These are phyloP conservation scores for Australoheros scitulus DNA, from an alignment of 2,113 vertebrate genomes.

Conservation along the genomic window DNA sequence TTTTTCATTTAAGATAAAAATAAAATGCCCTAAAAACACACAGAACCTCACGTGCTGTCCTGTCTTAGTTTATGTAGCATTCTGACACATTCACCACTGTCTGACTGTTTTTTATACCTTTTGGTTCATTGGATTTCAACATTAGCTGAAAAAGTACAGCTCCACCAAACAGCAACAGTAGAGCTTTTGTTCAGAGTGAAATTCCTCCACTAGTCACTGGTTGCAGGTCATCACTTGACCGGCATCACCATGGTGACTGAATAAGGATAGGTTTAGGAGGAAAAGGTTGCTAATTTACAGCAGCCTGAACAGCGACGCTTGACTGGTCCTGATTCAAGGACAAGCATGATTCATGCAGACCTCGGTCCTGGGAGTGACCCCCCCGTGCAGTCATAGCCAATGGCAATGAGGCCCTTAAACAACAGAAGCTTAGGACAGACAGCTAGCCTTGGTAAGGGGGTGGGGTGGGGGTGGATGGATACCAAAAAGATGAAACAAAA, in stretches of 20 bases:
- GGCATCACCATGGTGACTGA: constrained; percentile 74
- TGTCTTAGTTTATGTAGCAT: neutral
- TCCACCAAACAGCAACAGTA: constrained; percentile 46
- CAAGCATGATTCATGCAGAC: constrained; percentile 50
- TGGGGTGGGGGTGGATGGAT: neutral
- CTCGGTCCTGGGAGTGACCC: constrained; percentile 21
- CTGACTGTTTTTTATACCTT: neutral
- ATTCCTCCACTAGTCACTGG: constrained; percentile 60
- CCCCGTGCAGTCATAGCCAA: constrained; percentile 21
- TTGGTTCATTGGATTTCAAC: neutral
- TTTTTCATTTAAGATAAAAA: neutral
- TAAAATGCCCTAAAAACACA: neutral
- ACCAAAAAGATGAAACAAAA: constrained; percentile 17
- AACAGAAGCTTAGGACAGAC: constrained; percentile 40
- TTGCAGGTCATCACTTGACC: constrained; percentile 64
- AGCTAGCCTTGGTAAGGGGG: constrained; percentile 38
- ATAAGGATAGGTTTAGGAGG: constrained; percentile 46
- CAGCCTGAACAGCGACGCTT: constrained; percentile 46
- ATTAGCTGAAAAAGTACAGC: neutral
- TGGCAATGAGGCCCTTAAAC: constrained; percentile 33
- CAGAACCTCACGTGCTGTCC: neutral
- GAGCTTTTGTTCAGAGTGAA: constrained; percentile 68
- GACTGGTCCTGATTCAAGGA: constrained; percentile 60
- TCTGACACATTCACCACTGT: neutral
- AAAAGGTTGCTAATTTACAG: constrained; percentile 67